phyloP scores from a whole-genome alignment of 2,113 vertebrate genomes.

The Clarias gariepinus region DNA sequence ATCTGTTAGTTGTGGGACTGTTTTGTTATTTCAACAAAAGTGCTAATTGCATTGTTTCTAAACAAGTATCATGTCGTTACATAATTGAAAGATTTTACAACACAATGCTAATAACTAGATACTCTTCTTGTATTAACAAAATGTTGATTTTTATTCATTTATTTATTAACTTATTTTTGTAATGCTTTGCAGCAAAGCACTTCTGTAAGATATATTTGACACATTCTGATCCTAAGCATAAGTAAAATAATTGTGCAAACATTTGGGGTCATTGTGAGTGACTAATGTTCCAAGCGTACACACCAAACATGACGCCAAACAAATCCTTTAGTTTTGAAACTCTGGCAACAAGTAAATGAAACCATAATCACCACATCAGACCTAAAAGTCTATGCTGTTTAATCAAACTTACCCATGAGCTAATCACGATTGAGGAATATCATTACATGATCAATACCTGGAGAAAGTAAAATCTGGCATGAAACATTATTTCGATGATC shows the following conservation, averaged over 20 bases:
- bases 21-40: neutral
- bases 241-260: neutral
- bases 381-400: neutral
- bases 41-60: too few species aligned
- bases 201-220: neutral
- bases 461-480: neutral
- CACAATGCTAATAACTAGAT: neutral
- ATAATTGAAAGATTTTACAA: neutral
- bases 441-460: slow-evolving; percentile 19
- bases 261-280: neutral
- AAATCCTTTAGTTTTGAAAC: neutral
- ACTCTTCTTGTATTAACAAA: neutral
- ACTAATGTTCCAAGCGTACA: neutral
- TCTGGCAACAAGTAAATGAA: neutral
- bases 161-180: neutral
- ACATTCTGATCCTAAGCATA: neutral
- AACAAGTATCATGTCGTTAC: too few species aligned
- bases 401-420: neutral
- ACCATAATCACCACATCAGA: neutral
- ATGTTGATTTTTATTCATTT: too few species aligned
- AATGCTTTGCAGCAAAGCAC: neutral
- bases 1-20: too few species aligned
- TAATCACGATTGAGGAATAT: neutral
- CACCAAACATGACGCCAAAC: neutral
- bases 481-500: neutral